Percentiles rank a stretch among this genome's conserved stretches.
phyloP scores from a whole-genome alignment of 2,797 vertebrate genomes.

The Chrosomus eos region DNA sequence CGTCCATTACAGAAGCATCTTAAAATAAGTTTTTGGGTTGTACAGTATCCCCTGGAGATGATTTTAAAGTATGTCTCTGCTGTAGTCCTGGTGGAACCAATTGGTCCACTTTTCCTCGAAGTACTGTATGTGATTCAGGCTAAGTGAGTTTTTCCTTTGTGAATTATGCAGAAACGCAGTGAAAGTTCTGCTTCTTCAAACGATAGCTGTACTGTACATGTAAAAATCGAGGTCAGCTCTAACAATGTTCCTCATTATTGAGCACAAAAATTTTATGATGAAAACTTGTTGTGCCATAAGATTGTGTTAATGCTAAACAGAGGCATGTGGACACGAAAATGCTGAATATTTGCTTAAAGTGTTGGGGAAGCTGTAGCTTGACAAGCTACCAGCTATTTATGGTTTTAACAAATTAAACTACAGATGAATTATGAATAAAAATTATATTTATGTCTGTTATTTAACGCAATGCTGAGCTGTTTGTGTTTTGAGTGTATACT shows the following conservation, averaged over 20 bases:
- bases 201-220: conserved; percentile 22
- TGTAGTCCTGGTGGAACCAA: background rate
- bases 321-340: background rate
- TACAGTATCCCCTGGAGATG: background rate
- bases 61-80: conserved; percentile 13
- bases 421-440: background rate
- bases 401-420: background rate
- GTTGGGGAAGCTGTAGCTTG: background rate
- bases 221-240: conserved; percentile 17
- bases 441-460: background rate
- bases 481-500: background rate
- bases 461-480: background rate
- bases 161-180: conserved; percentile 18
- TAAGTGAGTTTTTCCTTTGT: conserved; percentile 23
- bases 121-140: background rate
- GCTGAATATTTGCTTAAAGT: background rate
- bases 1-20: background rate
- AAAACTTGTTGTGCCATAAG: background rate
- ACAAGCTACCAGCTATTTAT: background rate
- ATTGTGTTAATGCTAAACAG: background rate
- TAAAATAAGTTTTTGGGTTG: background rate
- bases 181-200: background rate
- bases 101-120: conserved; percentile 31
- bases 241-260: conserved; percentile 23
- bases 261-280: background rate